A percentile compares a stretch with the other conserved stretches of the same genome.
These are phyloP conservation scores for Apis florea DNA, from an alignment of 1,140 invertebrate genomes.

Conservation along the genomic window DNA sequence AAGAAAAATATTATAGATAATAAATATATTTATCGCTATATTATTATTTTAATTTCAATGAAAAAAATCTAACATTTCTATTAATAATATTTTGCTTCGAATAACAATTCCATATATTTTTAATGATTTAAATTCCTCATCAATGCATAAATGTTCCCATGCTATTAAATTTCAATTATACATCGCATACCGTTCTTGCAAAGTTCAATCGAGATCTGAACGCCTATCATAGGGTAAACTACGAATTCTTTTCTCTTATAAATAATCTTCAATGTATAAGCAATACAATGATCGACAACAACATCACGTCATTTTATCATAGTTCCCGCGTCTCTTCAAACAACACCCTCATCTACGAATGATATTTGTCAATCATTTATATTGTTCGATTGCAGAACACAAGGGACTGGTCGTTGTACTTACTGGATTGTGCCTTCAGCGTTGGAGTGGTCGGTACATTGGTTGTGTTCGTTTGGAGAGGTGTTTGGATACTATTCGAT, in stretches of 20 bases:
- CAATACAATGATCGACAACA: neutral
- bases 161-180: neutral
- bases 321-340: conserved; percentile 39
- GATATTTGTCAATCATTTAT: conserved; percentile 48
- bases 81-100: too few species aligned
- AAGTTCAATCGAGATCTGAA: neutral
- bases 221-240: neutral
- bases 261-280: conserved; percentile 12
- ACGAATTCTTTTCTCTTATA: neutral
- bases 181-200: neutral
- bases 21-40: too few species aligned
- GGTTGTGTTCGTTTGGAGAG: conserved; percentile 93
- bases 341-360: neutral
- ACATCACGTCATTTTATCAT: conserved; percentile 6
- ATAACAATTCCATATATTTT: too few species aligned
- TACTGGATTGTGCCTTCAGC: conserved; percentile 92
- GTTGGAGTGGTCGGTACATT: conserved; percentile 90
- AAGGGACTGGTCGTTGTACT: conserved; percentile 86
- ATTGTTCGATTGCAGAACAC: conserved; percentile 83
- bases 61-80: too few species aligned
- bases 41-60: too few species aligned
- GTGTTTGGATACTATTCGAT: conserved; percentile 90
- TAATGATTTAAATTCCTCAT: too few species aligned
- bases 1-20: too few species aligned
- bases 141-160: neutral